Evolutionary conservation across 2,797 vertebrate genomes (phyloP).

Genomic region (Halcyon smyrnensis): DNA sequence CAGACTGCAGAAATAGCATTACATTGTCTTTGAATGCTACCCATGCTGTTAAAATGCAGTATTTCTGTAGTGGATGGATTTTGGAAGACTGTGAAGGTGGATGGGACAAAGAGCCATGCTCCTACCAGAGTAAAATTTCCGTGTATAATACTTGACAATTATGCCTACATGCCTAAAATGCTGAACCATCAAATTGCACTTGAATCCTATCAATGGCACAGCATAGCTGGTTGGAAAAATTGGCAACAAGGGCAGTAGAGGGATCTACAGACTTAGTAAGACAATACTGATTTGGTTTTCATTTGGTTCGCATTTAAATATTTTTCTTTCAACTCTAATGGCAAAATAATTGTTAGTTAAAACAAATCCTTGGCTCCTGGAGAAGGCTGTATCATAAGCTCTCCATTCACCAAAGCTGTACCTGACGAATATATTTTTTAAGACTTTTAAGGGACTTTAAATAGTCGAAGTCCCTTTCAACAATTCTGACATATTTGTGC

Average conservation of each 20-base stretch:
- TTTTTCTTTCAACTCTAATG: constrained; percentile 35
- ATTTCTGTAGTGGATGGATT: not conserved
- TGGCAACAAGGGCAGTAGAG: not conserved
- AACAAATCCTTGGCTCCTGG: constrained; percentile 30
- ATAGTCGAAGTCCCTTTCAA: not conserved
- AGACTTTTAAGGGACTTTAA: not conserved
- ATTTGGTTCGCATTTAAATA: constrained; percentile 31
- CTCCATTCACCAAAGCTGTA: not conserved
- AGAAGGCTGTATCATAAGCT: not conserved
- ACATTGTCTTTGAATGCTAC: not conserved
- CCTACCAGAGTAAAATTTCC: not conserved
- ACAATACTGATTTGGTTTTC: constrained; percentile 21
- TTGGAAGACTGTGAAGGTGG: not conserved
- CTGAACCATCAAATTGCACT: not conserved
- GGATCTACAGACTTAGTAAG: constrained; percentile 55
- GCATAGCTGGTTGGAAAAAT: constrained; percentile 9
- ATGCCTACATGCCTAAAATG: not conserved
- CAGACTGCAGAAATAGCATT: not conserved
- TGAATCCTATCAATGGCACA: not conserved
- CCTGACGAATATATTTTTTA: not conserved
- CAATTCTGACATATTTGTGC: not conserved
- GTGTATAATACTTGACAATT: not conserved
- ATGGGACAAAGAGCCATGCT: not conserved
- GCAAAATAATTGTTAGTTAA: constrained; percentile 42
- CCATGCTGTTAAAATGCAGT: not conserved